Base-by-base conservation (phyloP, 1,140 invertebrate species). In the Anadara kagoshimensis region DNA sequence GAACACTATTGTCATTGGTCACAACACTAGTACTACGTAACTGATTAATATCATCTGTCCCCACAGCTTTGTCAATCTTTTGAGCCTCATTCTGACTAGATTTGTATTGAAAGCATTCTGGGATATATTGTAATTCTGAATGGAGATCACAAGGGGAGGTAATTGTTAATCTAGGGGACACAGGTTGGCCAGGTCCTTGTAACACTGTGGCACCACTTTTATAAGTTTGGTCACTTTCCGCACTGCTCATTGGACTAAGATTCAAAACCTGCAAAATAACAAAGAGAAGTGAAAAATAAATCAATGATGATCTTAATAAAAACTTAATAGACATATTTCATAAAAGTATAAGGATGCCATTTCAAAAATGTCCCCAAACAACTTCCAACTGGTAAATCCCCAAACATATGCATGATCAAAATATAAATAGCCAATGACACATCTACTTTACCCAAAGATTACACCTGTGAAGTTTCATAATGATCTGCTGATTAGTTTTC, bases 171-270 rank as follows among this genome's bases (percentile, higher is more conserved):
- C 16, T 62, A 14, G 66, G 61, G 58, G 62, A 44, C 12, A 16
- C n/a, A 49, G 66, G 65, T 56, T 66, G 61, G 41, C 45, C 36
- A 5, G 43, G 61, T 36, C 29, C 29, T 7, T 36, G 29, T 3
- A 80, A 43, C 10, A 76, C 51, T 36, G 76, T 81, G 14, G 64
- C 49, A 54, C 66, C 77, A 53, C 75, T 79, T 20, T 68, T 63
- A 18, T 68, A 64, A 12, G 79, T 83, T 29, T 63, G 63, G 41
- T 71, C 78, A 70, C 81, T 83, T 54, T 83, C 81, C 24, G 51
- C 69, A 70, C 79, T 83, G 47, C 79, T 81, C 1, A 79, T 79
- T 11, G 79, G 63, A 54, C 67, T 78, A 36, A 36, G 29, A 36
- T 36, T 36, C 24, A 58, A 78, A 11, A 74, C 63, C 71, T 78